These are phyloP conservation scores for Thamnophis elegans DNA, from an alignment of 2,797 vertebrate genomes.

Conservation along the genomic window DNA sequence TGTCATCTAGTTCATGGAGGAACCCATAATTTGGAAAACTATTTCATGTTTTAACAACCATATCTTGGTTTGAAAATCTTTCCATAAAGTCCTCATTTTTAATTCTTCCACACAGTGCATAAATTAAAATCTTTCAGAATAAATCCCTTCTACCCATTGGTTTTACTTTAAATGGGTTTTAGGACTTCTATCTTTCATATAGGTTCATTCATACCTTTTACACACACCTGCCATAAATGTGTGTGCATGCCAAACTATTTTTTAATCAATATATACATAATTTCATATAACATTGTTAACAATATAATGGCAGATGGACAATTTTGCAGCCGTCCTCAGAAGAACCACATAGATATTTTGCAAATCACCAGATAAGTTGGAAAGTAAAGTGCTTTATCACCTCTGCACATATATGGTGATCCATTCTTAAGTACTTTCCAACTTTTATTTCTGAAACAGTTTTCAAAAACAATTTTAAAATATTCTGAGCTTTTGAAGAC, in stretches of 20 bases:
- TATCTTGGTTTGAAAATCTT: background rate
- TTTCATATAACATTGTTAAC: background rate
- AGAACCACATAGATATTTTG: background rate
- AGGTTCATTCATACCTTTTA: background rate
- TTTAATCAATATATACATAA: background rate
- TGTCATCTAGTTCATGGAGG: background rate
- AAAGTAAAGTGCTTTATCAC: background rate
- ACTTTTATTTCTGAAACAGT: background rate
- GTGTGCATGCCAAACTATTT: background rate
- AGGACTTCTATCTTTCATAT: background rate
- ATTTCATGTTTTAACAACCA: background rate
- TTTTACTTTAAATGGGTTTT: background rate
- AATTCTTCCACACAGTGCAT: background rate
- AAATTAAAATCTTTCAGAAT: background rate
- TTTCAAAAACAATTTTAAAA: background rate
- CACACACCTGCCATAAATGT: background rate
- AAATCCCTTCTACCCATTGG: background rate
- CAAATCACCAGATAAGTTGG: background rate
- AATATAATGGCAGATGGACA: background rate
- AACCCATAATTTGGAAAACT: background rate
- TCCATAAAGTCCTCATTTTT: background rate
- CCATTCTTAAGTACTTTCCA: background rate
- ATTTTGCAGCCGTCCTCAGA: background rate
- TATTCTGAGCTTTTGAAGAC: background rate
- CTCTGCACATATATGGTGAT: background rate